Conservation (phyloP, 2,797 vertebrate genomes). For the Crypturellus tataupa region DNA sequence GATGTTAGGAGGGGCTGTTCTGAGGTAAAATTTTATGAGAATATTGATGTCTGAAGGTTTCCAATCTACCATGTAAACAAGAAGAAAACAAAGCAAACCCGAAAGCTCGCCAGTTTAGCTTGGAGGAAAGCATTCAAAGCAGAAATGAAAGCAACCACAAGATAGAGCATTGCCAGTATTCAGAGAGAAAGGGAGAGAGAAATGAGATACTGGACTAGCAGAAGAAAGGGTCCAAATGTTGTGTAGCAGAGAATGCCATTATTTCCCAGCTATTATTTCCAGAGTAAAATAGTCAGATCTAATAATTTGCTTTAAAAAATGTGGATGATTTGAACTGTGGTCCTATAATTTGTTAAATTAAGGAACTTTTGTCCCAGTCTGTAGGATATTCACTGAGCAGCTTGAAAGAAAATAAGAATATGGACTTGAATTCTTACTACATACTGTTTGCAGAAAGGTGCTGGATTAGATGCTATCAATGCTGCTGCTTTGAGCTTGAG, state of each 20-base stretch:
- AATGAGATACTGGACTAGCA: slow-evolving; percentile 41
- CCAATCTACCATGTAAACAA: slow-evolving; percentile 33
- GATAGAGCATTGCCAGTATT: slow-evolving; percentile 35
- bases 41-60: slow-evolving; percentile 68
- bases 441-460: background rate
- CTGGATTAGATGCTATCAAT: background rate
- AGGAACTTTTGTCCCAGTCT: background rate
- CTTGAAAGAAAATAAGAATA: background rate
- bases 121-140: slow-evolving; percentile 58
- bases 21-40: slow-evolving; percentile 57
- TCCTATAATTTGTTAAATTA: background rate
- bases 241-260: background rate
- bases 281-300: background rate
- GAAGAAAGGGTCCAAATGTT: slow-evolving; percentile 21
- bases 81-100: slow-evolving; percentile 60
- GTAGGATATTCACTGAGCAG: background rate
- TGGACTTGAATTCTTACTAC: background rate
- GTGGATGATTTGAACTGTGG: background rate
- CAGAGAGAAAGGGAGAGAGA: slow-evolving; percentile 18
- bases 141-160: slow-evolving; percentile 67
- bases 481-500: background rate
- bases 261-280: slow-evolving; percentile 16
- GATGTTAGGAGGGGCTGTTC: background rate
- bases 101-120: slow-evolving; percentile 58
- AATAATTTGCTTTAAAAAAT: background rate